Percentiles rank a stretch among this genome's conserved stretches.
Conservation (phyloP, 2,888 invertebrate species). For the Athalia rosae region DNA sequence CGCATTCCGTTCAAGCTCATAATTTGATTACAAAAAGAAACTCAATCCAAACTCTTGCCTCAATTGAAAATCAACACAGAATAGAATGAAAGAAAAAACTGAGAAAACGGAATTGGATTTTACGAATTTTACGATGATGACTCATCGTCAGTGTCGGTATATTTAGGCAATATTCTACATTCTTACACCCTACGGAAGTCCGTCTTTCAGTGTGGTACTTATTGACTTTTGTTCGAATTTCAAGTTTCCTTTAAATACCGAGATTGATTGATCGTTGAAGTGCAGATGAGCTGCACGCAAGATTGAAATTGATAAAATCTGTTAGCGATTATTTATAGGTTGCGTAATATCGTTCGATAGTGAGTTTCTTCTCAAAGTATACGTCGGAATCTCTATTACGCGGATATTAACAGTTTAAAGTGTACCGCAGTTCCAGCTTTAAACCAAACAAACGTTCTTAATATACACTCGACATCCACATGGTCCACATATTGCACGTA, state of each 20-base stretch:
- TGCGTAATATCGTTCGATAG: neutral
- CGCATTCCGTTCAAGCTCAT: neutral
- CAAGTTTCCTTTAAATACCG: neutral
- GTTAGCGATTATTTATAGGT: neutral
- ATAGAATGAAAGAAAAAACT: neutral
- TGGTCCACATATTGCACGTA: slow-evolving; percentile 23
- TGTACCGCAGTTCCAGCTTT: neutral
- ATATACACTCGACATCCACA: slow-evolving; percentile 14
- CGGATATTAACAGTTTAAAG: neutral
- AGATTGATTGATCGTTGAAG: neutral
- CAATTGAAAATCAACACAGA: neutral
- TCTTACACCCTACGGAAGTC: too few species aligned
- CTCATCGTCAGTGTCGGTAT: neutral
- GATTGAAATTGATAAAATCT: slow-evolving; percentile 10
- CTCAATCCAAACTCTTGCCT: neutral
- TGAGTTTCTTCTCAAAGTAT: neutral
- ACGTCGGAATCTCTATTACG: neutral
- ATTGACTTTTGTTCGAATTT: neutral
- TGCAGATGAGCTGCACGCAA: neutral
- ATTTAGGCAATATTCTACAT: neutral
- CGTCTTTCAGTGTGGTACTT: neutral
- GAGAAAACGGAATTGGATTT: neutral
- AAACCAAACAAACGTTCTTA: slow-evolving; percentile 21
- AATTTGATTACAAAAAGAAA: slow-evolving; percentile 5
- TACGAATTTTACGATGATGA: neutral